phyloP scores from a whole-genome alignment of 2,888 invertebrate species.

The Macrophya annulata region DNA sequence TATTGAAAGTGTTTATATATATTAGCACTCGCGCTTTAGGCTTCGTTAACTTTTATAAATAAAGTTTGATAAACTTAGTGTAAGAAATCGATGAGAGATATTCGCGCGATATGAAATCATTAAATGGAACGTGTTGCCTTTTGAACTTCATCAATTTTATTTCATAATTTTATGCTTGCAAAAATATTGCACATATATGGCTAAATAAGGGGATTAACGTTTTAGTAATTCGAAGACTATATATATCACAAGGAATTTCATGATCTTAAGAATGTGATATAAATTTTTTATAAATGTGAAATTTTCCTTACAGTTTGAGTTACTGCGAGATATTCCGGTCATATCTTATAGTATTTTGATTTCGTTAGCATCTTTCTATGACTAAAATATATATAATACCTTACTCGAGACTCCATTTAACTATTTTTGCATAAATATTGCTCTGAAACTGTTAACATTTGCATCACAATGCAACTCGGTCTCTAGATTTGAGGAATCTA shows the following conservation, averaged over 20 bases:
- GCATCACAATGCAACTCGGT: background rate
- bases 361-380: background rate
- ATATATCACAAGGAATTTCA: too few species aligned
- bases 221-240: too few species aligned
- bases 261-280: too few species aligned
- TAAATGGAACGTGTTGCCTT: too few species aligned
- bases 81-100: too few species aligned
- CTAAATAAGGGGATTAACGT: too few species aligned
- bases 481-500: slow-evolving; percentile 10
- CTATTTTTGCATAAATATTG: background rate
- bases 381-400: background rate
- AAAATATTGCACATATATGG: background rate
- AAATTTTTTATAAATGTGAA: too few species aligned
- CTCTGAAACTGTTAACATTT: background rate
- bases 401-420: background rate
- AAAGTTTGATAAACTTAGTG: too few species aligned
- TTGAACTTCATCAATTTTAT: background rate
- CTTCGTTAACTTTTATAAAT: background rate
- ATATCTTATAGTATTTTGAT: background rate
- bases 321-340: background rate
- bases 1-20: too few species aligned
- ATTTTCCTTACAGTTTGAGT: too few species aligned
- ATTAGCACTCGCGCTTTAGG: background rate
- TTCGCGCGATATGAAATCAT: too few species aligned
- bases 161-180: background rate